Evolutionary conservation across 53 echinoderm and acorn worm species (phyloP).

Genomic region (Zoroaster sp.): DNA sequence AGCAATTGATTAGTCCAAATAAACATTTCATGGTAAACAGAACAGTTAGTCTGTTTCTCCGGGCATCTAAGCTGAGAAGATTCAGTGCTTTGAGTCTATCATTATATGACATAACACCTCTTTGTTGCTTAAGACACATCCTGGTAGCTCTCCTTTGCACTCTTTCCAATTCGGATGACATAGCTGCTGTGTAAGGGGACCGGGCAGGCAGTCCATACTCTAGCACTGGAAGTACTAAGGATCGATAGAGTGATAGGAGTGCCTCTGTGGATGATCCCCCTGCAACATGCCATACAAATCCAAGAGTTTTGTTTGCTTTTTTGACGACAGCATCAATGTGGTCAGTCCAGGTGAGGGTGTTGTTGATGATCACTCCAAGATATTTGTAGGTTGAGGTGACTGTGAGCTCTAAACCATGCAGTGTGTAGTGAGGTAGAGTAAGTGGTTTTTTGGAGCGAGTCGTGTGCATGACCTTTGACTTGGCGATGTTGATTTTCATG

Average conservation of each 20-base stretch:
- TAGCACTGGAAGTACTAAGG: not conserved
- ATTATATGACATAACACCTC: not conserved
- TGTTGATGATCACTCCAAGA: not conserved
- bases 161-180: not conserved
- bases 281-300: too few species aligned
- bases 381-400: not conserved
- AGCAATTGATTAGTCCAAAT: not conserved
- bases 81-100: not conserved
- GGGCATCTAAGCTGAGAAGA: not conserved
- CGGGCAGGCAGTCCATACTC: slow-evolving; percentile 12
- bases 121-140: not conserved
- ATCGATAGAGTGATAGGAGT: too few species aligned
- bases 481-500: not conserved
- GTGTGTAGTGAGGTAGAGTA: not conserved
- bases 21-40: not conserved
- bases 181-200: not conserved
- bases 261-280: too few species aligned
- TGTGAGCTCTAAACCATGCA: not conserved
- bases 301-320: not conserved
- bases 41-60: not conserved
- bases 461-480: not conserved
- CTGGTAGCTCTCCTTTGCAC: not conserved
- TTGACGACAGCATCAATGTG: not conserved
- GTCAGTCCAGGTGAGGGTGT: not conserved
- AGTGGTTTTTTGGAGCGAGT: not conserved